Evolutionary conservation across 2,888 invertebrate genomes (phyloP), one percentile per base, ranked within the genome.

Genomic region (Nezara viridula): DNA sequence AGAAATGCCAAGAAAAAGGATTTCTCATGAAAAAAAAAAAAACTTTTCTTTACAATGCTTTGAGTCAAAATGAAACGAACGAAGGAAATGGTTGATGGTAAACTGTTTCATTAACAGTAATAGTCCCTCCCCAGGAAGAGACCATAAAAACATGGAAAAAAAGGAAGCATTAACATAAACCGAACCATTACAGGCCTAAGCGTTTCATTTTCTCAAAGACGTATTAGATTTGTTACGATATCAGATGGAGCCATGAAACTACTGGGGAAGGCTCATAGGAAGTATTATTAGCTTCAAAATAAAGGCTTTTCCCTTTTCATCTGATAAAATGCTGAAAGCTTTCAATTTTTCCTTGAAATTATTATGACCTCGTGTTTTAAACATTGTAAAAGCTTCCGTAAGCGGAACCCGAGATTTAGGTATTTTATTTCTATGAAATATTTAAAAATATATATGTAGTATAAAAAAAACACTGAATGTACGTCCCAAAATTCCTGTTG

Each of bases 301-400:
- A 73, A 73, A 73, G 37, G 7, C 66, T 27, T 73, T 73, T 73
- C 66, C 4, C 37, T 73, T 73, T 73, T 73, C 37, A 73, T 73
- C 66, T 37, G 66, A 73, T 73, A 73, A 73, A 37, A 73, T 37
- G 32, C 37, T 73, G 66, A 73, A 73, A 73, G 66, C 66, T 73
- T 73, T 73, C 66, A 73, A 73, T 73, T 73, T 73, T 73, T 37
- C 66, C 66, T 37, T 73, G 66, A 73, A 73, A 37, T 73, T 73
- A 37, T 73, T 73, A 73, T 73, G 16, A 73, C 32, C 32, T 37
- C 37, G 32, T 73, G 66, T 73, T 73, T 66, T 21, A 60, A 37
- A 21, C 37, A 37, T 37, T 32, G 66, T 66, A 73, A 73, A 73
- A 73, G 66, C 37, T 73, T 27, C 6, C 5, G 60, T 60, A 73